Conservation (phyloP, 2,113 vertebrate species). For the Epinephelus fuscoguttatus region DNA sequence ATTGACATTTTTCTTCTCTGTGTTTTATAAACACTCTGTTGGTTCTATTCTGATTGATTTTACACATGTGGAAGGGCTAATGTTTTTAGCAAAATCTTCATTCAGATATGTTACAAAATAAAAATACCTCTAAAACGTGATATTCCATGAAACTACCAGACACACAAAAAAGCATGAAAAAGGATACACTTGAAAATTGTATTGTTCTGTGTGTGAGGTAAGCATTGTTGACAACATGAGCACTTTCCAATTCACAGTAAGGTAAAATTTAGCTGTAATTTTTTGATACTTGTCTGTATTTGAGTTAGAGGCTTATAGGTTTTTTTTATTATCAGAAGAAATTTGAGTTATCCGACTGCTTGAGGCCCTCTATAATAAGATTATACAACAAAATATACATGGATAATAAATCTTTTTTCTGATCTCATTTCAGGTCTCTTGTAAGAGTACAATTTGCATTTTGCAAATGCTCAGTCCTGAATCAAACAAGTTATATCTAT, state of each 20-base stretch:
- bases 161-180: background rate
- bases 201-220: slow-evolving; percentile 1
- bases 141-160: slow-evolving; percentile 21
- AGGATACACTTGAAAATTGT: background rate
- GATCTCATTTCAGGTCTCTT: background rate
- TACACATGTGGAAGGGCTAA: slow-evolving; percentile 44
- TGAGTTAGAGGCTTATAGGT: background rate
- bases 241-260: background rate
- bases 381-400: slow-evolving; percentile 7
- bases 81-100: slow-evolving; percentile 5
- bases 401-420: background rate
- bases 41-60: slow-evolving; percentile 29
- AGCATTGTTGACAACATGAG: background rate
- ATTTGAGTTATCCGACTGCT: background rate
- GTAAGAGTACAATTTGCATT: background rate
- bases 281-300: background rate
- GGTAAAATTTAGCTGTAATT: background rate
- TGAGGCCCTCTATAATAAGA: slow-evolving; percentile 1
- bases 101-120: slow-evolving; percentile 7
- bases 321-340: background rate
- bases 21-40: slow-evolving; percentile 17
- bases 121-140: background rate
- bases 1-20: slow-evolving; percentile 33
- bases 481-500: background rate
- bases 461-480: background rate